These are phyloP conservation scores for Coecobrya sp. DNA, from an alignment of 2,888 invertebrate genomes.

Conservation along the genomic window DNA sequence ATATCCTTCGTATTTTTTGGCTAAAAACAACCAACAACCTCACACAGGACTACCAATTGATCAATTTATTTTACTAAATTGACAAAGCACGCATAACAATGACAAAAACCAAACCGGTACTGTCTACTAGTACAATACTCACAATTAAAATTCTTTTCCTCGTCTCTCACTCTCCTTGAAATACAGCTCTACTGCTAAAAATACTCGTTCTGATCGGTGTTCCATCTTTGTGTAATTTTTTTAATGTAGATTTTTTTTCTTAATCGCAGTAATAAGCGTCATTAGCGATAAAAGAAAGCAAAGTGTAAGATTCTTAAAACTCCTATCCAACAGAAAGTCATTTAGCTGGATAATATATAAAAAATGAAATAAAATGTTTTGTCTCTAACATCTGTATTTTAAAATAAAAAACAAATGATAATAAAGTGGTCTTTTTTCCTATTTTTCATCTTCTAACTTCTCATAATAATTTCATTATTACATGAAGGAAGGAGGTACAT, in stretches of 20 bases:
- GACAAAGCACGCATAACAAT: background rate
- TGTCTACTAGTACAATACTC: background rate
- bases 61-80: slow-evolving; percentile 16
- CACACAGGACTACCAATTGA: background rate
- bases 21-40: background rate
- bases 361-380: slow-evolving; percentile 40
- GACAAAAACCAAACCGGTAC: background rate
- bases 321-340: background rate
- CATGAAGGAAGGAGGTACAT: slow-evolving; percentile 25
- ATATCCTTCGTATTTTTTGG: background rate
- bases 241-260: background rate
- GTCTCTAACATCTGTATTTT: background rate
- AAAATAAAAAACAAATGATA: slow-evolving; percentile 3
- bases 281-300: slow-evolving; percentile 53
- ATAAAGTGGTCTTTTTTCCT: slow-evolving; percentile 43
- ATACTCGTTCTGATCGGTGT: background rate
- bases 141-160: background rate
- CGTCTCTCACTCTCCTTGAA: background rate
- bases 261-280: slow-evolving; percentile 66
- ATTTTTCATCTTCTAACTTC: background rate
- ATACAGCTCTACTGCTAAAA: background rate
- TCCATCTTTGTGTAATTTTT: no score
- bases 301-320: background rate
- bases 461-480: slow-evolving; percentile 61
- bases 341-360: slow-evolving; percentile 33